Base-by-base conservation (phyloP, 2,797 vertebrate species). In the Clamator glandarius region DNA sequence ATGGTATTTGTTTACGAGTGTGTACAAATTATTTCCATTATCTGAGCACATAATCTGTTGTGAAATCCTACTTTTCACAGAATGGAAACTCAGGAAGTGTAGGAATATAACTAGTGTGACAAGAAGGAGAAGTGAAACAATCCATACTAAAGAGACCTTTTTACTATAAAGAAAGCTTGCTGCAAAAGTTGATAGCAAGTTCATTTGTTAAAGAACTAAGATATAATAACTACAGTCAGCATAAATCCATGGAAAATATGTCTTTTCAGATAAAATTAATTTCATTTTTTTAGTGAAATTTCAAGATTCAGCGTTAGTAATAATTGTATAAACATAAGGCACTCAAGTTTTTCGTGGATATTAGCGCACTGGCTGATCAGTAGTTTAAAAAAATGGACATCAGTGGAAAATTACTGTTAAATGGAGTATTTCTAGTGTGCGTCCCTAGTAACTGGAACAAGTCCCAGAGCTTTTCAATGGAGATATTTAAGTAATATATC, bases 141-240 rank as follows among this genome's bases (percentile, higher is more conserved):
- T 9, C 5, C 12, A 54, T 50, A 52, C 73, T 88, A 88, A 35
- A 46, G 46, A 46, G 46, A 46, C 6, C 3, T 72, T 75, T 84
- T 93, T 72, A 75, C 81, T 61, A 88, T 62, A 54, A 48, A 54
- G 52, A 57, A 93, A 89, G 23, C 77, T 68, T 82, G 12, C 17
- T 23, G 31, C 61, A 84, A 79, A 95, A 85, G 6, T 8, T 66
- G 36, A 79, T 76, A 73, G 31, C 18, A 87, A 87, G 92, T 92
- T 91, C 85, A 58, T 24, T 93, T 93, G 72, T 90, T 82, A 91
- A 85, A 68, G 51, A 87, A 85, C 77, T 90, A 94, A 90, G 48
- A 66, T 55, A 33, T 36, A 92, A 91, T 76, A 69, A 85, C 70
- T 90, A 39, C 89, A 79, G 39, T 69, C 59, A 90, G 46, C 59